Evolutionary conservation across 2,797 vertebrate species (phyloP).

Genomic region (Antrozous pallidus): DNA sequence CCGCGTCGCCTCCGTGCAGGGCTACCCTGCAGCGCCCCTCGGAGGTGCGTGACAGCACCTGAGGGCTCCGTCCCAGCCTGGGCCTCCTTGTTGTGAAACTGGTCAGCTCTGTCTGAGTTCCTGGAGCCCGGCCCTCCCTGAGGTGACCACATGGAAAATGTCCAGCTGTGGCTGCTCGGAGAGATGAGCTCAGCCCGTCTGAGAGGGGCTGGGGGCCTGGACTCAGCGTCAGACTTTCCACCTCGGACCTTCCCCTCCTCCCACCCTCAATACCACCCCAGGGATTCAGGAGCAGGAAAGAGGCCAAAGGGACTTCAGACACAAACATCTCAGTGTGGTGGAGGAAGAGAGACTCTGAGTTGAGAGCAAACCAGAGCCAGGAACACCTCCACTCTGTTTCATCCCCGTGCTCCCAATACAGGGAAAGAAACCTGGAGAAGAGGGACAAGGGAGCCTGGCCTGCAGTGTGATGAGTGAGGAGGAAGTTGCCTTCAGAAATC

Average conservation of each 20-base stretch:
- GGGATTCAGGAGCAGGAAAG: slow-evolving; percentile 56
- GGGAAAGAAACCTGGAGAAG: neutral
- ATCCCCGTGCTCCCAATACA: neutral
- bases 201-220: slow-evolving; percentile 63
- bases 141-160: slow-evolving; percentile 70
- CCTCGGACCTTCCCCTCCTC: slow-evolving; percentile 46
- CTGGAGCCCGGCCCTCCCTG: slow-evolving; percentile 50
- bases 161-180: slow-evolving; percentile 68
- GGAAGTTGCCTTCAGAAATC: neutral
- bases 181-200: slow-evolving; percentile 69
- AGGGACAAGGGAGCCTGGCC: neutral
- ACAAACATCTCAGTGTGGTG: neutral
- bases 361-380: neutral
- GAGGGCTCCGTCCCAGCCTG: neutral
- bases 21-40: neutral
- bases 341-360: neutral
- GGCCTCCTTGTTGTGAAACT: neutral
- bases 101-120: slow-evolving; percentile 20
- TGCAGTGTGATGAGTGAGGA: neutral
- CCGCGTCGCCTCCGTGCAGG: neutral
- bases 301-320: slow-evolving; percentile 56
- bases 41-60: neutral
- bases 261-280: slow-evolving; percentile 41
- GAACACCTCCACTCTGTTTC: neutral
- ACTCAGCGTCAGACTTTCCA: slow-evolving; percentile 71